A percentile compares a stretch with the other conserved stretches of the same genome.
Conservation (phyloP, 2,797 vertebrate genomes). For the Alexandromys oeconomus region DNA sequence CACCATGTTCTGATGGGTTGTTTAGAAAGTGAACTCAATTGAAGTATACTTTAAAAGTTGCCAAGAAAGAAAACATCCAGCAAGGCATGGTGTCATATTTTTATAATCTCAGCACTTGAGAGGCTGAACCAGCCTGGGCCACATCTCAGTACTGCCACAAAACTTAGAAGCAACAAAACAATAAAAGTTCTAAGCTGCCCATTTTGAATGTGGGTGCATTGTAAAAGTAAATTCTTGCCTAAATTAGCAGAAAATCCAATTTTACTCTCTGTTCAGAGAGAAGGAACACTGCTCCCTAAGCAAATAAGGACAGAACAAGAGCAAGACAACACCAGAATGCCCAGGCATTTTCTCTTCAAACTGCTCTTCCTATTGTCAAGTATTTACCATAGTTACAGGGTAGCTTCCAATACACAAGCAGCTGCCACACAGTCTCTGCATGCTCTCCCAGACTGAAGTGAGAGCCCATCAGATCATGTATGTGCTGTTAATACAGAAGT, state of each 20-base stretch:
- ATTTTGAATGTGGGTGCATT: neutral
- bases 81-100: neutral
- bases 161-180: neutral
- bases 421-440: neutral
- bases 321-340: neutral
- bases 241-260: constrained; percentile 40
- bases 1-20: neutral
- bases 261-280: constrained; percentile 18
- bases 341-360: neutral
- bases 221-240: constrained; percentile 8
- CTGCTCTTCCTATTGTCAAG: neutral
- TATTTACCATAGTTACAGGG: constrained; percentile 32
- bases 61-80: neutral
- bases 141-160: neutral
- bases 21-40: neutral
- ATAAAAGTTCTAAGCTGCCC: neutral
- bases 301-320: constrained; percentile 14
- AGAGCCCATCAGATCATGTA: neutral
- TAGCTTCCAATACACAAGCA: neutral
- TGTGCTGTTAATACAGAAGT: neutral
- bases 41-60: neutral
- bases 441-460: neutral
- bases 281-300: neutral
- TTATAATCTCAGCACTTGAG: neutral
- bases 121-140: neutral